phyloP scores from a whole-genome alignment of 1,140 invertebrate species.

The Cydia pomonella region DNA sequence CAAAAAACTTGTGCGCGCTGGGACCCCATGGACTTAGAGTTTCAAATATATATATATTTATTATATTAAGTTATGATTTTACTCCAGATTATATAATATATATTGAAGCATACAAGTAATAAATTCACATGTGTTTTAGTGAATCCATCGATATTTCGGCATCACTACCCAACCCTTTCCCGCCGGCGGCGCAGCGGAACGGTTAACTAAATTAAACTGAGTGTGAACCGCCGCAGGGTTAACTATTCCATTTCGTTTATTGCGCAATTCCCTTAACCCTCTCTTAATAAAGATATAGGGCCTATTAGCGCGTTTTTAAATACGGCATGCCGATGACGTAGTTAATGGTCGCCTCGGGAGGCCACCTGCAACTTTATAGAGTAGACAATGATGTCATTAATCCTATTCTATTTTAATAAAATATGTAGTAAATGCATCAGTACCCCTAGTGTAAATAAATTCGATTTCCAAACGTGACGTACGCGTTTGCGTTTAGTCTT shows the following conservation, averaged over 20 bases:
- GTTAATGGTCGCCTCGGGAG: neutral
- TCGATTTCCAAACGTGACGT: no score
- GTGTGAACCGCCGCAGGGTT: conserved; percentile 78
- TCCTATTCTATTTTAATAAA: no score
- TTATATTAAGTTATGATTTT: no score
- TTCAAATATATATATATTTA: no score
- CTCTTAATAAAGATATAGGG: conserved; percentile 76
- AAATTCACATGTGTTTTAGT: neutral
- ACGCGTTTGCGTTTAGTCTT: no score
- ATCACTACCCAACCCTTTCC: conserved; percentile 69
- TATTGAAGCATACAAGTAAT: no score
- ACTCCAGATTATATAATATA: neutral
- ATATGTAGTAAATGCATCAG: no score
- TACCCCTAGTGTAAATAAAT: no score
- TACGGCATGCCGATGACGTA: conserved; percentile 25
- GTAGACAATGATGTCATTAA: no score
- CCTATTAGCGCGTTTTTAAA: conserved; percentile 72
- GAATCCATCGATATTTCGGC: conserved; percentile 19
- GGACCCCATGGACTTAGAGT: no score
- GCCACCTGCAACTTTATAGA: conserved; percentile 3
- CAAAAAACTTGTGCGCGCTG: no score
- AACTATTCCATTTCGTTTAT: conserved; percentile 80
- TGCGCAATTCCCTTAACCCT: conserved; percentile 74
- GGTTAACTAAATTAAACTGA: conserved; percentile 80
- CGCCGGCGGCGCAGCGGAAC: conserved; percentile 65